Evolutionary conservation across 2,797 vertebrate genomes (phyloP), one percentile per base, ranked within the genome.

Genomic region (Ambastaia sidthimunki): DNA sequence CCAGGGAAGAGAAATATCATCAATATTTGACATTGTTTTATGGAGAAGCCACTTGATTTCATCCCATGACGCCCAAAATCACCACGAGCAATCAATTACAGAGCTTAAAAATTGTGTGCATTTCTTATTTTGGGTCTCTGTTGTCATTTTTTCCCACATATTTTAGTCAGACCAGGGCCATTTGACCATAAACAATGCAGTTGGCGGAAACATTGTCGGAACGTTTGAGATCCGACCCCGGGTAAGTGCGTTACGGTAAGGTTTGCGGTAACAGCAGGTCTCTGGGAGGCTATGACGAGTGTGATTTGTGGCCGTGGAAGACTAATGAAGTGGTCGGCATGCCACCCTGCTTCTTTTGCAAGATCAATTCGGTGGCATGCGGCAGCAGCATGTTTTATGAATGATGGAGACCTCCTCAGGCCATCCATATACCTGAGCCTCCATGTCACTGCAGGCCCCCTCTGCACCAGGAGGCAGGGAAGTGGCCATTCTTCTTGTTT

Each of bases 11-110:
- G 92, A 94, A 94, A 93, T 91, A 93, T 92, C 93, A 93, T 94
- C 92, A 94, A 94, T 94, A 94, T 93, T 93, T 94, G 92, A 94
- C 92, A 92, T 93, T 93, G 92, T 94, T 93, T 92, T 93, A 94
- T 93, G 92, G 91, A 92, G 91, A 93, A 92, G 91, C 90, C 89
- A 92, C 91, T 94, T 93, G 92, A 93, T 92, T 93, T 92, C 85
- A 84, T 93, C 91, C 92, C 86, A 84, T 89, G 91, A 92, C 87
- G 90, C 90, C 90, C 86, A 83, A 88, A 91, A 90, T 92, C 92
- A 93, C 92, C 90, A 91, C 83, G 85, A 86, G 89, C 91, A 86
- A 94, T 94, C 93, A 93, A 93, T 94, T 93, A 92, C 89, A 87
- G 85, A 88, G 89, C 90, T 91, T 90, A 91, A 93, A 91, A 92